Base-by-base conservation (phyloP, 2,888 invertebrate genomes). In the Athalia cordata region DNA sequence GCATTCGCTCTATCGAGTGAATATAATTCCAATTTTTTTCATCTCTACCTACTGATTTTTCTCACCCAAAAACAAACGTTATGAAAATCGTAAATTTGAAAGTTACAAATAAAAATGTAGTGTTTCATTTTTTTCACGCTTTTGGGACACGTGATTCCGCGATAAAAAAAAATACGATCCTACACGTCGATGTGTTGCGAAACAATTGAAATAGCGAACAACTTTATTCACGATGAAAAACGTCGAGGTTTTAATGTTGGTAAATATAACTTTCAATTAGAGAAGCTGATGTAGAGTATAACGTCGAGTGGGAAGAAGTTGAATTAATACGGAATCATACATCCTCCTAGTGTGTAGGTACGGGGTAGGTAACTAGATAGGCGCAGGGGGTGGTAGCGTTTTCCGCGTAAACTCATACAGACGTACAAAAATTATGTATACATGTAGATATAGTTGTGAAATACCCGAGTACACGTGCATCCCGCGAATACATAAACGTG, bases 321-420 rank as follows among this genome's bases (percentile, higher is more conserved):
- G 72, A 72, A 72, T 72, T 72, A 72, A 72, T 59, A 72, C 72
- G 57, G 29, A 59, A 72, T 72, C 72, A 59, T 72, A 57, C 45
- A 59, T 72, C 72, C 72, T 59, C 57, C 70, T 47, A 13, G 29
- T 29, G 29, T 29, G 29, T 29, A 29, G 29, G 29, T n/a, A n/a
- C 52, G 59, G 59, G 52, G 72, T 15, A 72, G 13, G 72, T 29
- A 29, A 29, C 29, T 29, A 29, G 29, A 29, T 29, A 29, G 29
- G 29, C 29, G 29, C 29, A 29, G 29, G n/a, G n/a, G 29, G 29
- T 29, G 29, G 29, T 59, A 55, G 15, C 49, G 29, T 70, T 70
- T 52, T 55, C 52, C 70, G 9, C 57, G 68, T 13, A 15, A 15
- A 45, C 47, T 57, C 70, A 45, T 5, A 43, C 59, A 6, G n/a